Base-by-base conservation (phyloP, 2,113 vertebrate species). In the Chaetodon trifascialis region DNA sequence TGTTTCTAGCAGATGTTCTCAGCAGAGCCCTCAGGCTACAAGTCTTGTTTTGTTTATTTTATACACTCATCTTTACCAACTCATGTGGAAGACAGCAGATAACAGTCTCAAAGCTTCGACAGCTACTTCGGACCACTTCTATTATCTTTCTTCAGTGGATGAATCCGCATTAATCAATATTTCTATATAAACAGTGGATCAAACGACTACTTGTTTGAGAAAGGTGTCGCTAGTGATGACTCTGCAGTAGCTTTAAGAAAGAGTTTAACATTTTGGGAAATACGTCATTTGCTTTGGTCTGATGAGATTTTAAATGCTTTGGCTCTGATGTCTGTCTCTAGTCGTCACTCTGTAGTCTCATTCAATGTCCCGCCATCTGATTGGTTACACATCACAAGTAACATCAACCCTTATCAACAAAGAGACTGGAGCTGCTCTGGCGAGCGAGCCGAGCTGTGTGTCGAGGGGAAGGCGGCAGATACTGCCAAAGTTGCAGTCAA, bases 1-100 rank as follows among this genome's bases (percentile, higher is more conserved):
- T 66, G 21, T 46, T 55, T 52, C 69, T 73, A 44, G 75, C 89
- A 90, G 78, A 87, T 90, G 84, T 83, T 88, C 65, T 79, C 74
- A 78, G 67, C 2, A 1, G 52, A 76, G 76, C 77, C 86, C 68
- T 84, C 65, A 4, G 82, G 91, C 82, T 60, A 56, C n/a, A 23
- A 63, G 47, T 21, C 67, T 66, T 76, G 64, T 79, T 82, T 74
- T 77, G 73, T 86, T 86, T 80, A 67, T 36, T 83, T 82, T 59
- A 71, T 66, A 66, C 66, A 73, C 47, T 55, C 40, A 59, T 81
- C 54, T 59, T 74, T 70, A 80, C 34, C 54, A 82, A 70, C 62
- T 77, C 70, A 86, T 79, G 68, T 74, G 77, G 62, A 82, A 81
- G 67, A 85, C 62, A 59, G 79, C 80, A 81, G 12, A 82, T 30